Conservation (phyloP, 37 sponge, comb jelly and placozoan species). For the Ianthella basta region DNA sequence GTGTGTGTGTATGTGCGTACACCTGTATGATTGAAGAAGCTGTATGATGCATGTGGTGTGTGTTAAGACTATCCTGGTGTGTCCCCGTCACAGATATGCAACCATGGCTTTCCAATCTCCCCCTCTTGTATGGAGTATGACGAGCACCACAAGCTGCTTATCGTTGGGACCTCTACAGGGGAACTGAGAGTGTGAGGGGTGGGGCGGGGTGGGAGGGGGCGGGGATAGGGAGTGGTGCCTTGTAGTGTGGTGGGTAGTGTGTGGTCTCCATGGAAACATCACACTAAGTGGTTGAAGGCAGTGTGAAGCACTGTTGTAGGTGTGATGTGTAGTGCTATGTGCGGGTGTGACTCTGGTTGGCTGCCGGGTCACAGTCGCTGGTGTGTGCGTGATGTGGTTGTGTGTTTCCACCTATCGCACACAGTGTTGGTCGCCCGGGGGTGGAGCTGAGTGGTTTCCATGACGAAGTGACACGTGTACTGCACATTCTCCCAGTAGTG, state of each 20-base stretch:
- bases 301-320: neutral
- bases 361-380: neutral
- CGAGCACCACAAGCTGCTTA: constrained; percentile 52
- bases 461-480: constrained; percentile 57
- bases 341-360: too few relatives aligned
- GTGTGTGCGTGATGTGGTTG: neutral
- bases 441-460: constrained; percentile 67
- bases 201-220: too few relatives aligned
- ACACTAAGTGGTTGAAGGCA: neutral
- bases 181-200: constrained; percentile 76
- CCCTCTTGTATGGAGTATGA: constrained; percentile 86
- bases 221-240: too few relatives aligned
- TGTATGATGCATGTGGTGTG: too few relatives aligned
- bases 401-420: too few relatives aligned
- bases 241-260: too few relatives aligned
- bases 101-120: constrained; percentile 81
- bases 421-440: constrained; percentile 75
- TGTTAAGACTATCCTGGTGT: neutral
- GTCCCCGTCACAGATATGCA: constrained; percentile 30
- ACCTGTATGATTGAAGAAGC: too few relatives aligned
- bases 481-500: constrained; percentile 73
- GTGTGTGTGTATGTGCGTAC: too few relatives aligned
- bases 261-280: neutral
- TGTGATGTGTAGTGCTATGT: neutral
- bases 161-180: constrained; percentile 79